Percentiles rank a stretch among this genome's conserved stretches.
phyloP scores from a whole-genome alignment of 2,113 vertebrate genomes.

The Triplophysa dalaica region DNA sequence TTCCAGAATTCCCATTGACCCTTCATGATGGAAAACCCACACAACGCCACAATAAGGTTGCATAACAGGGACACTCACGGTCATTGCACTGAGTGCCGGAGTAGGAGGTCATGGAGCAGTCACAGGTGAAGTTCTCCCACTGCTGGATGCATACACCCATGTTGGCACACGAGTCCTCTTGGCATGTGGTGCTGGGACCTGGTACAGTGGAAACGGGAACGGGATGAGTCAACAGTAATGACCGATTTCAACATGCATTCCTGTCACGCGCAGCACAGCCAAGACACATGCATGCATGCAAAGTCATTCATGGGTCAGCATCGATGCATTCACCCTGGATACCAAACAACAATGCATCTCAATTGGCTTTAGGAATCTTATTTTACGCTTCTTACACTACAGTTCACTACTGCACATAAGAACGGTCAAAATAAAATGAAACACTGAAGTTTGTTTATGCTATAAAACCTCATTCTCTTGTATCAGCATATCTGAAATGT shows the following conservation, averaged over 20 bases:
- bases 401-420: too few species aligned
- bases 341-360: background rate
- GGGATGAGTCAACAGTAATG: background rate
- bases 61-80: conserved; percentile 81
- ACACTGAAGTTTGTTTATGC: too few species aligned
- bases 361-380: too few species aligned
- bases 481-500: too few species aligned
- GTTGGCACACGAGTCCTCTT: conserved; percentile 96
- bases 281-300: conserved; percentile 31
- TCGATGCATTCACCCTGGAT: background rate
- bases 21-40: background rate
- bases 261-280: background rate
- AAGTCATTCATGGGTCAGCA: conserved; percentile 1
- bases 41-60: background rate
- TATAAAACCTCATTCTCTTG: too few species aligned
- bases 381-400: too few species aligned
- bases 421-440: too few species aligned
- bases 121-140: conserved; percentile 96
- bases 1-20: background rate
- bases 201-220: background rate
- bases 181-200: conserved; percentile 95
- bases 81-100: conserved; percentile 94
- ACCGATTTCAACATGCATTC: background rate
- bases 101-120: conserved; percentile 98
- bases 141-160: conserved; percentile 97